Evolutionary conservation across 1,140 invertebrate species (phyloP), one percentile per base, ranked within the genome.

Genomic region (Zaprionus inermis): DNA sequence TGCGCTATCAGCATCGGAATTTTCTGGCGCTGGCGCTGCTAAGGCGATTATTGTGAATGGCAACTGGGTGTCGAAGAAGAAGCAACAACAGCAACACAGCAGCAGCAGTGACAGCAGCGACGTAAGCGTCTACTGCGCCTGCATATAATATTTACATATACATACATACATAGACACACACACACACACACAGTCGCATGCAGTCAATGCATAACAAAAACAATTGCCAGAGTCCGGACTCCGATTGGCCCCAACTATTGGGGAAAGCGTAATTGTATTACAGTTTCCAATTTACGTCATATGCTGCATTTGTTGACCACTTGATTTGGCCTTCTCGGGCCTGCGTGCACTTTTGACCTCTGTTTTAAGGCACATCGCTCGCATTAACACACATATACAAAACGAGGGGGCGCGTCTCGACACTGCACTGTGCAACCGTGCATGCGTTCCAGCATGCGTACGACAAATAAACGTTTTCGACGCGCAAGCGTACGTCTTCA

Each of bases 271-370:
- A 38, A 32, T 49, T 70, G 12, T 38, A 54, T n/a, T 14, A 14
- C 20, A 44, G n/a, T 10, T 12, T 52, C 41, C 14, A 24, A 56
- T 73, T 73, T 69, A 73, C 71, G 51, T 73, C 44, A 68, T 57
- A 28, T 34, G 11, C 14, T 60, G 46, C 61, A 68, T 49, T 55
- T 44, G 51, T 44, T 68, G 71, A 61, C 51, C 28, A 64, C 67
- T 77, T 52, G 12, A 4, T 36, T 79, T 60, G n/a, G 24, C 44
- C 36, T 38, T 66, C 10, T 72, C 61, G 65, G 36, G 58, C 38
- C 63, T 61, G 65, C 74, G 65, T 80, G 78, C 80, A 89, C 84
- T 88, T 88, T 88, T 88, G 84, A 89, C 84, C 84, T 89, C 84
- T 88, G 76, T 12, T 76, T 76, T 65, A 44, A 55, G 24, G 38